Conservation (phyloP, 2,888 invertebrate genomes). For the Dyspetes luteomarginatus region DNA sequence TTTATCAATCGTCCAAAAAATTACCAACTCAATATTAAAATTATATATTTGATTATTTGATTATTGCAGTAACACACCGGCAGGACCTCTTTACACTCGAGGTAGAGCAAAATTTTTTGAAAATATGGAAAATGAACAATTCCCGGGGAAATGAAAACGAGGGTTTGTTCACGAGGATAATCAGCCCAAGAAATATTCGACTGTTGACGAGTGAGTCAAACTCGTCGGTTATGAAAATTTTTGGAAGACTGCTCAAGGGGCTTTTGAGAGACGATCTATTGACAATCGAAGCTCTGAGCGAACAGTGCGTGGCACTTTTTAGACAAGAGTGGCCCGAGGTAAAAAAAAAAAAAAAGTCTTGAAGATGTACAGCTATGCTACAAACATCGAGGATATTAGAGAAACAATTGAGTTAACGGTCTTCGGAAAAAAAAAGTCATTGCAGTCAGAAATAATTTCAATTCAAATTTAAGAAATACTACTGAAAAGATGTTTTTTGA, state of each 20-base stretch:
- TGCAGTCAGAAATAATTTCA: background rate
- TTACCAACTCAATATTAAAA: background rate
- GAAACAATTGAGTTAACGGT: background rate
- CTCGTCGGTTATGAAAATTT: constrained; percentile 72
- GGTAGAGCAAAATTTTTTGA: constrained; percentile 75
- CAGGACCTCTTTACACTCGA: constrained; percentile 72
- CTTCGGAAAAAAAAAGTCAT: background rate
- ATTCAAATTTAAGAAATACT: background rate
- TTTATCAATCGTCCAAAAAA: background rate
- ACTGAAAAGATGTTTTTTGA: background rate
- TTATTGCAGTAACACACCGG: constrained; percentile 75
- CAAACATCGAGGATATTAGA: background rate
- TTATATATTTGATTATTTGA: no score
- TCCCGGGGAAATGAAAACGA: constrained; percentile 70
- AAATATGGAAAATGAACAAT: constrained; percentile 75
- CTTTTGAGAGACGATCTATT: constrained; percentile 86
- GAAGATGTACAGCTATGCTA: background rate
- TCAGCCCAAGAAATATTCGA: constrained; percentile 80
- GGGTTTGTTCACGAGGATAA: constrained; percentile 74
- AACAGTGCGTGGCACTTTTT: constrained; percentile 88
- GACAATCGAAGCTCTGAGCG: constrained; percentile 86
- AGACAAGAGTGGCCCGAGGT: constrained; percentile 88
- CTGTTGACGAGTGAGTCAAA: constrained; percentile 72
- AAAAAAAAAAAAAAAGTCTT: constrained; percentile 66
- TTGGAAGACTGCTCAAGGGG: constrained; percentile 76